Conservation (phyloP, 2,113 vertebrate species). For the Sinocyclocheilus anshuiensis region DNA sequence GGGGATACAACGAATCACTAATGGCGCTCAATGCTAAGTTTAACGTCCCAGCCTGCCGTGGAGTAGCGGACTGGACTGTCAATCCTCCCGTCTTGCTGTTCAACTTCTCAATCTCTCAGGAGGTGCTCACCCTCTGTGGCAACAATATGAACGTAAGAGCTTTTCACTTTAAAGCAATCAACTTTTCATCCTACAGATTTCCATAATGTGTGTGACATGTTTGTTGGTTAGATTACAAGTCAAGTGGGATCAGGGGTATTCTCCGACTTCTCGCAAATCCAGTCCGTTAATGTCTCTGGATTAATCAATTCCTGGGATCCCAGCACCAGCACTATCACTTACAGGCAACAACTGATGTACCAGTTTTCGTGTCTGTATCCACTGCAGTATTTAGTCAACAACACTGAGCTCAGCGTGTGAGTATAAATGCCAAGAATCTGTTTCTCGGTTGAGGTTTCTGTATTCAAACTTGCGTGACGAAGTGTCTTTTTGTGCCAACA, state of each 20-base stretch:
- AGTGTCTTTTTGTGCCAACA: conserved; percentile 26
- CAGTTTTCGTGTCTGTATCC: conserved; percentile 77
- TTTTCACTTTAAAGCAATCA: neutral
- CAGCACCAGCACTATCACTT: conserved; percentile 63
- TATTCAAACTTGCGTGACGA: neutral
- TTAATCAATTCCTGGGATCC: conserved; percentile 68
- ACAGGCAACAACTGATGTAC: conserved; percentile 75
- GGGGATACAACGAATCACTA: conserved; percentile 76
- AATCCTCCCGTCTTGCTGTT: conserved; percentile 70
- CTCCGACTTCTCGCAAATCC: conserved; percentile 72
- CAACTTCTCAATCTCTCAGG: conserved; percentile 68
- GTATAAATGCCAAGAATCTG: conserved; percentile 13
- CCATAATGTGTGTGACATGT: neutral
- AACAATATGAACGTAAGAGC: conserved; percentile 58
- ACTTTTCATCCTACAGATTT: neutral
- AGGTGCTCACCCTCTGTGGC: conserved; percentile 53
- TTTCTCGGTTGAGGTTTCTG: neutral
- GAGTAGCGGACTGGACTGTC: conserved; percentile 63
- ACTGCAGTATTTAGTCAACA: conserved; percentile 76
- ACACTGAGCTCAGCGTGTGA: conserved; percentile 74
- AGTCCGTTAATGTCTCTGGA: conserved; percentile 76
- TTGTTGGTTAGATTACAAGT: conserved; percentile 61
- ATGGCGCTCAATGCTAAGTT: conserved; percentile 70
- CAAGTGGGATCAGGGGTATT: conserved; percentile 66
- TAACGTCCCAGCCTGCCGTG: conserved; percentile 60